Conservation (phyloP, 2,888 invertebrate genomes). For the Auanema freiburgensis region DNA sequence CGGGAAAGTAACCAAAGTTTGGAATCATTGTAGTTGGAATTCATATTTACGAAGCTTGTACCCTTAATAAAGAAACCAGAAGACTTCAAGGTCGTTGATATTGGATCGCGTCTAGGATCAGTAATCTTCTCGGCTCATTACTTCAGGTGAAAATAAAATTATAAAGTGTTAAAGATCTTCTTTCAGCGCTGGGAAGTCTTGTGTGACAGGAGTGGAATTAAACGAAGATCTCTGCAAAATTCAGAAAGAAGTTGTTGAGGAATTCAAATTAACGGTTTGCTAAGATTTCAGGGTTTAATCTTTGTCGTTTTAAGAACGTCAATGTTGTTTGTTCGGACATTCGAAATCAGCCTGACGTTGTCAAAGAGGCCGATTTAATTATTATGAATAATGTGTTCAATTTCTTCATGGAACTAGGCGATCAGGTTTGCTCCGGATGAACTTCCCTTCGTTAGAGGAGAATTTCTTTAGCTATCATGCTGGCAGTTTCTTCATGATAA, state of each 20-base stretch:
- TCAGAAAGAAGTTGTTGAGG: conserved; percentile 65
- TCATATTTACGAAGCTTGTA: conserved; percentile 73
- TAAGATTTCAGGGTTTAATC: background rate
- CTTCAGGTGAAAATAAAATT: conserved; percentile 30
- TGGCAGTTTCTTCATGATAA: conserved; percentile 41
- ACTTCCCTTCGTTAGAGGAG: background rate
- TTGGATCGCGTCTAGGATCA: conserved; percentile 76
- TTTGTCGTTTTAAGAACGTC: conserved; percentile 25
- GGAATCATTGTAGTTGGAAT: conserved; percentile 56
- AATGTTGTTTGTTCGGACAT: conserved; percentile 70
- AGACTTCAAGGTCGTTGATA: conserved; percentile 70
- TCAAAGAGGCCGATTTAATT: conserved; percentile 71
- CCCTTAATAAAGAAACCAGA: conserved; percentile 64
- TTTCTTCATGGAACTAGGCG: conserved; percentile 72
- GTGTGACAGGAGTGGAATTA: conserved; percentile 75
- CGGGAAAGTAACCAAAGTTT: background rate
- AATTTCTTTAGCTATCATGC: conserved; percentile 28
- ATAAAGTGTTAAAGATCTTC: background rate
- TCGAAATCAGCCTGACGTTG: conserved; percentile 69
- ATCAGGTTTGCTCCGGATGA: conserved; percentile 67
- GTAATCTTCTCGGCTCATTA: conserved; percentile 71
- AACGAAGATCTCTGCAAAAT: conserved; percentile 74
- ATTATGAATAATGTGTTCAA: conserved; percentile 76
- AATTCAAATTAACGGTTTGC: conserved; percentile 25
- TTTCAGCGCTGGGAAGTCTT: conserved; percentile 50